Evolutionary conservation across 2,888 invertebrate species (phyloP).

Genomic region (Acanthosepion pharaonis): DNA sequence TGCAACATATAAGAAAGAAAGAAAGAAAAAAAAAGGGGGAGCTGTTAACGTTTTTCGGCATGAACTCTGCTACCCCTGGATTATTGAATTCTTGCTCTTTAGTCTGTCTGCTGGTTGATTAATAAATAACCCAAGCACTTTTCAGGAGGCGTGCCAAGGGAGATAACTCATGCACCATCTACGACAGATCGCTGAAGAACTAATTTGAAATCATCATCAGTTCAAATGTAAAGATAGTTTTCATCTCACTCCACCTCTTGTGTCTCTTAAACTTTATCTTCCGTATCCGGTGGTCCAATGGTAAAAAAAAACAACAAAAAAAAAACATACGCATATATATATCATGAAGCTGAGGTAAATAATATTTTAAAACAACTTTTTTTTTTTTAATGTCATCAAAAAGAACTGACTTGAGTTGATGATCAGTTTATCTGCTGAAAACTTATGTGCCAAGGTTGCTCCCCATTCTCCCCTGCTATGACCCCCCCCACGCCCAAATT

Average conservation of each 20-base stretch:
- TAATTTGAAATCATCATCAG: not conserved
- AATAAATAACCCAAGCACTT: not conserved
- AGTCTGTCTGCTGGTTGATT: slow-evolving; percentile 34
- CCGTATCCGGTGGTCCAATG: slow-evolving; percentile 39
- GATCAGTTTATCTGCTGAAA: not conserved
- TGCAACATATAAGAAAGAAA: too few species aligned
- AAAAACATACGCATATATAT: not conserved
- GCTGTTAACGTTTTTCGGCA: not conserved
- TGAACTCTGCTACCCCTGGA: slow-evolving; percentile 21
- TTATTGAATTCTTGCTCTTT: not conserved
- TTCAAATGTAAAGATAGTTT: not conserved
- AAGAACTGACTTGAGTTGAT: not conserved
- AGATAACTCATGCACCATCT: not conserved
- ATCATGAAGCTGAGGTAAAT: too few species aligned
- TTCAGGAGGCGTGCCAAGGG: not conserved
- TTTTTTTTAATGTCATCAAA: not conserved
- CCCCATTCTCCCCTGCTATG: not conserved
- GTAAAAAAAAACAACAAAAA: not conserved
- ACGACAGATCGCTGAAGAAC: not conserved
- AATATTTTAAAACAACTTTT: not conserved
- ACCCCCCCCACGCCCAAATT: not conserved
- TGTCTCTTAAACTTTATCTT: not conserved
- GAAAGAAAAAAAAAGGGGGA: not conserved
- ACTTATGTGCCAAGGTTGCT: slow-evolving; percentile 33
- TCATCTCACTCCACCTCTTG: not conserved